phyloP scores from a whole-genome alignment of 1,140 invertebrate genomes.

The Hypothenemus hampei region DNA sequence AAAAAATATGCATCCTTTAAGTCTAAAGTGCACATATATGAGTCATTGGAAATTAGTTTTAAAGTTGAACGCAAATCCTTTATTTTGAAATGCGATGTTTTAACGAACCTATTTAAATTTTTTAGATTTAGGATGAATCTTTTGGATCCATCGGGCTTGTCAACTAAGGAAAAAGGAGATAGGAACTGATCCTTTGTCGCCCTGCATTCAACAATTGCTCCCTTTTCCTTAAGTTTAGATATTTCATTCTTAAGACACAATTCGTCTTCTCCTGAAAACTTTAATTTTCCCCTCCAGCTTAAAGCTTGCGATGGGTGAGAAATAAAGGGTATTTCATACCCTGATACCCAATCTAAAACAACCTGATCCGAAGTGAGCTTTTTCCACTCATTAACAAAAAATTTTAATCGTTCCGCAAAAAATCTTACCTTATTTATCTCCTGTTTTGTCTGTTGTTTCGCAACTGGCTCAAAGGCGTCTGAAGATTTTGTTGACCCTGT shows the following conservation, averaged over 20 bases:
- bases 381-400: neutral
- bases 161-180: too few species aligned
- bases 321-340: conserved; percentile 11
- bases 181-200: neutral
- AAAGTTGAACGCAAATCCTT: too few species aligned
- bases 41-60: too few species aligned
- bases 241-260: neutral
- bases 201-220: neutral
- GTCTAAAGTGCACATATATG: too few species aligned
- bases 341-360: conserved; percentile 4
- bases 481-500: too few species aligned
- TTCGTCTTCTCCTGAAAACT: neutral
- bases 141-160: too few species aligned
- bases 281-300: neutral
- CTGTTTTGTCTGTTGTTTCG: neutral
- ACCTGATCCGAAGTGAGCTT: neutral
- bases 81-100: too few species aligned
- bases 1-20: too few species aligned
- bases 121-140: too few species aligned
- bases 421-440: neutral
- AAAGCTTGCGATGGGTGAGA: neutral
- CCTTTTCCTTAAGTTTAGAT: neutral
- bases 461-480: neutral
- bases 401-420: conserved; percentile 1
- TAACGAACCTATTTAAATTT: too few species aligned